Evolutionary conservation across 2,888 invertebrate species (phyloP), one percentile per base, ranked within the genome.

Genomic region (Tenthredo notha): DNA sequence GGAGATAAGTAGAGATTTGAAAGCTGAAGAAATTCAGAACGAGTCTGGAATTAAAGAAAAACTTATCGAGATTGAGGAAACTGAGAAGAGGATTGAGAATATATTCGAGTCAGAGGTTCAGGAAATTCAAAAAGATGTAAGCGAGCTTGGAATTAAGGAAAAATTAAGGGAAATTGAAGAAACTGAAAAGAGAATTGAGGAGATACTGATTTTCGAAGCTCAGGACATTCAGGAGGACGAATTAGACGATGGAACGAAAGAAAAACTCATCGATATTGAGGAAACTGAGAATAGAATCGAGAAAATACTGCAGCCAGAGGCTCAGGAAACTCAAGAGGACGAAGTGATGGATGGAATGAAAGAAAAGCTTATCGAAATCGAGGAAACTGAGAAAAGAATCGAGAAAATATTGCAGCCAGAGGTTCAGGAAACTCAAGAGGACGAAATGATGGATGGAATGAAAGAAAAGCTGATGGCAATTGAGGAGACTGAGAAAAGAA

Each of bases 21-120:
- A 40, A 0, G 21, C n/a, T 43, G 25, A 40, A 21, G 72, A 74
- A 25, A 40, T 21, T 43, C 72, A 43, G 10, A 29, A 10, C 40
- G 72, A 43, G 1, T 0, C 10, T 74, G 54, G n/a, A 33, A 61
- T 84, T 4, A 47, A 87, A 50, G 87, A 88, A 12, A 91, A 89
- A 72, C 78, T 91, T 37, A 83, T 89, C 0, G 90, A 91, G 58
- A 89, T 91, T 25, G 88, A 77, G 54, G 54, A 77, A 54, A 54
- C n/a, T 54, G 77, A 77, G 77, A 50, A 50, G 9, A 54, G 77
- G 47, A 75, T 75, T 37, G 75, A 75, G 25, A 75, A 43, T 15
- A 50, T 77, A 77, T 54, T 50, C 4, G 25, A 40, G 3, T 7
- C 9, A 21, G 78, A 80, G 15, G 80, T 18, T 67, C 47, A 33